phyloP scores from a whole-genome alignment of 2,113 vertebrate genomes.

The Sardina pilchardus region DNA sequence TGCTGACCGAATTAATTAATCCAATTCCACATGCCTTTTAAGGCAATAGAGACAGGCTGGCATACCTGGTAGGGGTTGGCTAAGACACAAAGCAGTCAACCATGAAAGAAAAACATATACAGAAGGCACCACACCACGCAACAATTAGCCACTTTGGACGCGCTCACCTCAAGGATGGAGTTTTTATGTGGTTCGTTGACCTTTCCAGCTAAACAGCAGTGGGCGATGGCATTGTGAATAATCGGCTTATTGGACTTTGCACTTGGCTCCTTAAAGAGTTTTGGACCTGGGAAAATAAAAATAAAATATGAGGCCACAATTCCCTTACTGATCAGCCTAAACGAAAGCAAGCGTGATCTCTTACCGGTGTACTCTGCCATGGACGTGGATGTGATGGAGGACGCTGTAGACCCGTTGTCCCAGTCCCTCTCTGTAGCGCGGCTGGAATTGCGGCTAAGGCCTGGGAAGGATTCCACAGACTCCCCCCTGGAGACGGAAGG shows the following conservation, averaged over 20 bases:
- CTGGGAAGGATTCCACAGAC: conserved; percentile 80
- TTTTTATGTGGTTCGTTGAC: conserved; percentile 85
- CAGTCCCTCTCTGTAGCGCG: conserved; percentile 83
- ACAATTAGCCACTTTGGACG: background rate
- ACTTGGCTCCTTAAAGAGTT: conserved; percentile 86
- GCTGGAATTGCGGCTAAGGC: conserved; percentile 79
- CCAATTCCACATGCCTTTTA: too few species aligned
- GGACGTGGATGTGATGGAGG: conserved; percentile 77
- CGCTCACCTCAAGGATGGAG: conserved; percentile 78
- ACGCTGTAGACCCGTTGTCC: conserved; percentile 84
- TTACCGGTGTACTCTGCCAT: conserved; percentile 88
- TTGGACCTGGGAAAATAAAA: conserved; percentile 71
- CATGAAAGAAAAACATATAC: too few species aligned
- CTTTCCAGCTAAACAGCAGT: conserved; percentile 86
- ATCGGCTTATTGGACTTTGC: conserved; percentile 87
- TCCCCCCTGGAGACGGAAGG: conserved; percentile 70
- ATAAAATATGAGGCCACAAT: background rate
- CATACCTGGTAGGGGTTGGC: too few species aligned
- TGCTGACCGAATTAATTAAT: too few species aligned
- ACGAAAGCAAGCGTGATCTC: background rate
- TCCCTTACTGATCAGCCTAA: background rate
- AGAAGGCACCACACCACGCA: background rate
- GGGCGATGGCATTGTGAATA: conserved; percentile 84
- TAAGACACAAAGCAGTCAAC: too few species aligned
- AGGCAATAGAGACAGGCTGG: too few species aligned